A percentile compares a stretch with the other conserved stretches of the same genome.
phyloP scores from a whole-genome alignment of 1,140 invertebrate species.

The Heliconius nattereri region DNA sequence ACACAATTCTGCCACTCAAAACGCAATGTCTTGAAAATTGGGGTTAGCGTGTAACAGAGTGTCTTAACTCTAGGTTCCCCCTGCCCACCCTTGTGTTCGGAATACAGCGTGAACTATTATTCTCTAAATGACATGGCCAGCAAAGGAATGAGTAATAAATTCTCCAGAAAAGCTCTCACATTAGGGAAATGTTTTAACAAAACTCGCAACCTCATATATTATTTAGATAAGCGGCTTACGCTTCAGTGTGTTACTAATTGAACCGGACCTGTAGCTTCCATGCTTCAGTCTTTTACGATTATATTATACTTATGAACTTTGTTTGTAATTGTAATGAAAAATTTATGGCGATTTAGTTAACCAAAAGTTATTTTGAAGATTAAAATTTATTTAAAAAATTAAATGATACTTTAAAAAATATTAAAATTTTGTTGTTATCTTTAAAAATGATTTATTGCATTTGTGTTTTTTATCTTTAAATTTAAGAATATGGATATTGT shows the following conservation, averaged over 20 bases:
- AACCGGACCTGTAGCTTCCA: neutral
- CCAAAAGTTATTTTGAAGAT: neutral
- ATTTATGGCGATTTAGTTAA: neutral
- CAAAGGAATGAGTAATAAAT: neutral
- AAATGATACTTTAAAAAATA: neutral
- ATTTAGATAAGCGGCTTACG: conserved; percentile 4
- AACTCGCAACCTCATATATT: conserved; percentile 1
- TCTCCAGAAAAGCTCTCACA: neutral
- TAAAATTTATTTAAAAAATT: no score
- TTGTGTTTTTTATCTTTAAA: no score
- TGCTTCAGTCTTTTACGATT: neutral
- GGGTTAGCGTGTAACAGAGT: neutral
- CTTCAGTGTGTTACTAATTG: neutral
- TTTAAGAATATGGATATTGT: no score
- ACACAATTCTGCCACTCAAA: no score
- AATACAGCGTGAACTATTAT: neutral
- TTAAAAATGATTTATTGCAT: no score
- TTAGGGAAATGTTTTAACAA: neutral
- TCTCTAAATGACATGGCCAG: neutral
- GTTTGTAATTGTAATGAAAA: neutral
- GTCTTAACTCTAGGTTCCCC: neutral
- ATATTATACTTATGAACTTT: neutral
- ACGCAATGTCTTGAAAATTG: neutral
- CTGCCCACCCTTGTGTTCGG: neutral
- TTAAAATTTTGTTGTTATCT: neutral